phyloP scores from a whole-genome alignment of 2,888 invertebrate species.

The Agrochola lychnidis region DNA sequence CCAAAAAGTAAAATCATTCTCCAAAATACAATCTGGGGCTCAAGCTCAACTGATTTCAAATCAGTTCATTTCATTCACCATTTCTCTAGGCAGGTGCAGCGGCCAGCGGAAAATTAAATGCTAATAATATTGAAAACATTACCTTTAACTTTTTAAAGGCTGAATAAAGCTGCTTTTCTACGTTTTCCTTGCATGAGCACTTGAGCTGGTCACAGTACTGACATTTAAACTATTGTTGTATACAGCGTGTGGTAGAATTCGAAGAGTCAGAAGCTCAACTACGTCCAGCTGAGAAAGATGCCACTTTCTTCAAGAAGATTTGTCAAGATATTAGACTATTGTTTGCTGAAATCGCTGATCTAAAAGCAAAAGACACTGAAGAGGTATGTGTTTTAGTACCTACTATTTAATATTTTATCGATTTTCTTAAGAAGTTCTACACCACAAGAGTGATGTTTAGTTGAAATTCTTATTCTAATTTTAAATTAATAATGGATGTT shows the following conservation, averaged over 20 bases:
- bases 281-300: constrained; percentile 93
- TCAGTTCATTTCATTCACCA: not conserved
- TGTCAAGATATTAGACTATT: constrained; percentile 93
- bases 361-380: constrained; percentile 91
- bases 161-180: too few relatives aligned
- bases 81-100: too few relatives aligned
- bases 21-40: not conserved
- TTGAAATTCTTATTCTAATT: not conserved
- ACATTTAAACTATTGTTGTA: not conserved
- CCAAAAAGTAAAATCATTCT: not conserved
- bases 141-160: too few relatives aligned
- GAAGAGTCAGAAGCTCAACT: constrained; percentile 94
- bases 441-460: not conserved
- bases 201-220: not conserved
- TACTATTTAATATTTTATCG: not conserved
- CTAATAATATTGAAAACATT: not conserved
- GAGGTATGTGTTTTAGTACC: constrained; percentile 81
- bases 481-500: not conserved
- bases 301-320: constrained; percentile 92
- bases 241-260: constrained; percentile 92
- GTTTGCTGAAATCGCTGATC: constrained; percentile 92
- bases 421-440: not conserved
- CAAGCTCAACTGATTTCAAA: not conserved
- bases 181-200: not conserved
- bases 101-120: too few relatives aligned